A percentile compares a stretch with the other conserved stretches of the same genome.
These are phyloP conservation scores for Nomada fabriciana DNA, from an alignment of 2,888 invertebrate genomes.

Conservation along the genomic window DNA sequence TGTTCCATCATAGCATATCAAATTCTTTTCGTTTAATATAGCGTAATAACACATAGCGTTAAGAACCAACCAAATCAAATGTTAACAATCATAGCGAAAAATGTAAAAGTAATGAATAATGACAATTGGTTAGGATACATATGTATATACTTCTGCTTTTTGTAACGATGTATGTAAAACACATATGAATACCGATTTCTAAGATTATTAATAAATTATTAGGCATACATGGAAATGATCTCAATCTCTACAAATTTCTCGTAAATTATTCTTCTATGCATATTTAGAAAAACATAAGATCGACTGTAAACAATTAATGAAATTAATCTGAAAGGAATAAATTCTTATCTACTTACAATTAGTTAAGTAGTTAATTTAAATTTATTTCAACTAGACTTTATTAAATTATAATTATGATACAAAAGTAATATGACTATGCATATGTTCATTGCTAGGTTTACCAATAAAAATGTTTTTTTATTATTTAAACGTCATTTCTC, in stretches of 20 bases:
- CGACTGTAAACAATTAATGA: constrained; percentile 1
- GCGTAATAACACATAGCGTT: constrained; percentile 27
- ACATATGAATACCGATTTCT: constrained; percentile 12
- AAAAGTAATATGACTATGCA: background rate
- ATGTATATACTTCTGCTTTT: constrained; percentile 25
- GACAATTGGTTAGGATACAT: background rate
- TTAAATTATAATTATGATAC: background rate
- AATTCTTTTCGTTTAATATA: constrained; percentile 40
- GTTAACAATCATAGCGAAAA: constrained; percentile 52
- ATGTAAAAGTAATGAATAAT: constrained; percentile 39
- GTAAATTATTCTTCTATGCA: constrained; percentile 23
- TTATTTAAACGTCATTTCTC: constrained; percentile 4
- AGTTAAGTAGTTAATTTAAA: constrained; percentile 1
- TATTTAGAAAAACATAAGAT: constrained; percentile 3
- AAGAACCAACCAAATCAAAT: constrained; percentile 58
- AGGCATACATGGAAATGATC: constrained; percentile 28
- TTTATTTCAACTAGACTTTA: constrained; percentile 2
- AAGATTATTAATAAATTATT: constrained; percentile 26
- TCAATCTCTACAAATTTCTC: constrained; percentile 16
- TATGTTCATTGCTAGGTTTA: background rate
- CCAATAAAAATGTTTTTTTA: background rate
- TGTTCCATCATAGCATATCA: constrained; percentile 67
- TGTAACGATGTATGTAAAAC: constrained; percentile 27
- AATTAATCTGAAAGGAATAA: constrained; percentile 3
- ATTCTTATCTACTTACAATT: background rate